A percentile compares a stretch with the other conserved stretches of the same genome.
phyloP scores from a whole-genome alignment of 53 echinoderm and acorn worm genomes.

The Pentamera pediparva region DNA sequence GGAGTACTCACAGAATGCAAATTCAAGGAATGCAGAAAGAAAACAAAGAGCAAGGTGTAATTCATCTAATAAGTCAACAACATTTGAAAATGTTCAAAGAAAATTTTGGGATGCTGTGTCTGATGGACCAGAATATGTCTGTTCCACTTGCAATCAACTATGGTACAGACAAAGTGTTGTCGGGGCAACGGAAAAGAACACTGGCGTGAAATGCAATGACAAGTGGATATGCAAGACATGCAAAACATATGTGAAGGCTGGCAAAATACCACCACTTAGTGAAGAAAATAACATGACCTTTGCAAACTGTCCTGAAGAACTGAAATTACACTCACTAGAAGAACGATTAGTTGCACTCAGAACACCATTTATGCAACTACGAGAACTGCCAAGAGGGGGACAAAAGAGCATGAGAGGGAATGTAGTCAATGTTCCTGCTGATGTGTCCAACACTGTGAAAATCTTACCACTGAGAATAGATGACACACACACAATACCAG shows the following conservation, averaged over 20 bases:
- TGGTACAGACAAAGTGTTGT: not conserved
- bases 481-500: slow-evolving; percentile 18
- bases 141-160: not conserved
- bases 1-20: too few relatives aligned
- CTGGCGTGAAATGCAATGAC: not conserved
- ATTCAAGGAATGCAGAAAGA: too few relatives aligned
- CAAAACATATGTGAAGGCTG: not conserved
- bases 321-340: slow-evolving; percentile 11
- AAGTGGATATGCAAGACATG: slow-evolving; percentile 33
- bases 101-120: not conserved
- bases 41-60: too few relatives aligned
- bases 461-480: slow-evolving; percentile 15
- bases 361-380: slow-evolving; percentile 28
- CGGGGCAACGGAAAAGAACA: not conserved
- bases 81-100: not conserved
- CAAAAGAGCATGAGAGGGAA: slow-evolving; percentile 22
- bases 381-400: slow-evolving; percentile 24
- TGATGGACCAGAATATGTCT: not conserved
- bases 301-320: slow-evolving; percentile 8
- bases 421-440: slow-evolving; percentile 26
- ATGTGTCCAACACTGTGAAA: not conserved
- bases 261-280: slow-evolving; percentile 18
- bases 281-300: slow-evolving; percentile 20
- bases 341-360: slow-evolving; percentile 22
- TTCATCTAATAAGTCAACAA: not conserved